Conservation (phyloP, 2,888 invertebrate species). For the Ceratothoa steindachneri region DNA sequence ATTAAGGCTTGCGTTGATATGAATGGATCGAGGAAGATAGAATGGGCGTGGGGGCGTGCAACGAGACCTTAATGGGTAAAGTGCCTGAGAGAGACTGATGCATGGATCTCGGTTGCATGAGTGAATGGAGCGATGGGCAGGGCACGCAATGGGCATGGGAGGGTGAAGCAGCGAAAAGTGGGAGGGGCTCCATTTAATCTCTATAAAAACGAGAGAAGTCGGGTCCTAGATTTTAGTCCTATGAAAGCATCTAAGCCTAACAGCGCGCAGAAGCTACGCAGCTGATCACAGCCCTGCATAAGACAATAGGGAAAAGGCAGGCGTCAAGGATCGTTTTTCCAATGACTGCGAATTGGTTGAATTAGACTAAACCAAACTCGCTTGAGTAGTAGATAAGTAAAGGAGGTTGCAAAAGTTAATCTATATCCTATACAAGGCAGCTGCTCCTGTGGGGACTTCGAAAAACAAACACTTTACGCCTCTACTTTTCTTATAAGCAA, state of each 20-base stretch:
- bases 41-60: not conserved
- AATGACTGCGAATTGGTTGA: no score
- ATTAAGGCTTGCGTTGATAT: not conserved
- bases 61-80: constrained; percentile 4
- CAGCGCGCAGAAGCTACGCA: no score
- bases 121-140: not conserved
- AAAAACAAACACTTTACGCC: no score
- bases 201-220: not conserved
- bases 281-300: no score
- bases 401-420: no score
- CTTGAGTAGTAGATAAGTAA: no score
- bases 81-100: constrained; percentile 13
- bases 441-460: no score
- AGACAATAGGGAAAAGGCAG: no score
- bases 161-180: not conserved
- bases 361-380: no score
- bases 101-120: constrained; percentile 1
- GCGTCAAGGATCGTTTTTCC: no score
- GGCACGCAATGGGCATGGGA: constrained; percentile 8
- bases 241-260: not conserved
- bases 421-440: no score
- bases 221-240: not conserved
- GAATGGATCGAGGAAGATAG: not conserved
- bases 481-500: no score
- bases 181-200: not conserved